These are phyloP conservation scores for Pseudochirops cupreus DNA, from an alignment of 2,797 vertebrate species.

Conservation along the genomic window DNA sequence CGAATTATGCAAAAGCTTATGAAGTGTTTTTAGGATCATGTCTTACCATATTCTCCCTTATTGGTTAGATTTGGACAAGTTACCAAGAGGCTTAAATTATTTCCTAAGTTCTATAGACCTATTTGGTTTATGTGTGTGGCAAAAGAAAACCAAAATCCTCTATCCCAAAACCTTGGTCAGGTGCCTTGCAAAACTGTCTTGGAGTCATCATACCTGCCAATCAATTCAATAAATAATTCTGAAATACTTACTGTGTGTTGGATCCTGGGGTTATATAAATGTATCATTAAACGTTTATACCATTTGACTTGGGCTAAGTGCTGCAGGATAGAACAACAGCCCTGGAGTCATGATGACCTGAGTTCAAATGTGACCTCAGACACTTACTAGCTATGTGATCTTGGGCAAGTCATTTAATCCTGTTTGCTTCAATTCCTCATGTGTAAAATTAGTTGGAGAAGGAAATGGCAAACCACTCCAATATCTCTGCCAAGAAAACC, in stretches of 20 bases:
- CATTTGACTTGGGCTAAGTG: not conserved
- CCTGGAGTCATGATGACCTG: not conserved
- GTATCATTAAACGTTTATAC: not conserved
- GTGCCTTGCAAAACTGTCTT: not conserved
- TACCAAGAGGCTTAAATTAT: not conserved
- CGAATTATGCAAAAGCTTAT: not conserved
- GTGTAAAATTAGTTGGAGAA: no score
- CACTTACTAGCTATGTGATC: no score
- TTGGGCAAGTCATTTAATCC: not conserved
- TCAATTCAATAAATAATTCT: not conserved
- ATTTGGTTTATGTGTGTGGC: not conserved
- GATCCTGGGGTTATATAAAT: not conserved
- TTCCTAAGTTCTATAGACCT: not conserved
- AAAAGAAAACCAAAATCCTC: not conserved
- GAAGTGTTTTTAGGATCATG: constrained; percentile 9
- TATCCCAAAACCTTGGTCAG: not conserved
- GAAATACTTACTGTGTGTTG: not conserved
- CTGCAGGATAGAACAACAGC: not conserved
- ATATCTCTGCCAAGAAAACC: no score
- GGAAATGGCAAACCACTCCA: no score
- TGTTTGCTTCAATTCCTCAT: not conserved
- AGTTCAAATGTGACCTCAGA: not conserved
- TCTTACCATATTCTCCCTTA: not conserved
- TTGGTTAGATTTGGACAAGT: not conserved
- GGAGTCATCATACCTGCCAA: not conserved